Conservation (phyloP, 2,113 vertebrate genomes). For the Eubucco bourcierii region DNA sequence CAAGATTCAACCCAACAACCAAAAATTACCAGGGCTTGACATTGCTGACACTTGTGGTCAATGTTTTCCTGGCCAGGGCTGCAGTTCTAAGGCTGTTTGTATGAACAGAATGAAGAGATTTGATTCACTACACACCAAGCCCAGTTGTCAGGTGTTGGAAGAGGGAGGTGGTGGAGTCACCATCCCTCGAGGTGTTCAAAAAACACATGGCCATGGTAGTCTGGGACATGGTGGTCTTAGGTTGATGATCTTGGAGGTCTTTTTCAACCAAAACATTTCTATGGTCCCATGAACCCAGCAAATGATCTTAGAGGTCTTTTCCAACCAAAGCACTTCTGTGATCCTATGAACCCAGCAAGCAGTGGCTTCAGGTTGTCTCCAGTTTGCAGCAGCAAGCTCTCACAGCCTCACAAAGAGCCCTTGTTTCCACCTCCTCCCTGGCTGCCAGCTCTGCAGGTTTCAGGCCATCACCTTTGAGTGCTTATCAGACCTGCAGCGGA, state of each 20-base stretch:
- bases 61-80: background rate
- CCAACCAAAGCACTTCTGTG: too few species aligned
- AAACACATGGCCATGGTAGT: too few species aligned
- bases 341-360: too few species aligned
- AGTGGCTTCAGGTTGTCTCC: background rate
- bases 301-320: too few species aligned
- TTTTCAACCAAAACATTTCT: too few species aligned
- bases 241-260: too few species aligned
- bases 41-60: background rate
- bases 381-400: background rate
- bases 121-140: background rate
- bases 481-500: background rate
- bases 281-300: too few species aligned
- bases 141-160: background rate
- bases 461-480: background rate
- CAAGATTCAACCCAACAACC: background rate
- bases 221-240: too few species aligned
- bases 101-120: background rate
- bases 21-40: background rate
- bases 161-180: too few species aligned
- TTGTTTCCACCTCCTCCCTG: background rate
- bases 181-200: too few species aligned
- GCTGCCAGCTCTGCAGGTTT: background rate
- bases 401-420: background rate
- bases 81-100: background rate